Conservation (phyloP, 2,113 vertebrate species). For the Arvicanthis niloticus region DNA sequence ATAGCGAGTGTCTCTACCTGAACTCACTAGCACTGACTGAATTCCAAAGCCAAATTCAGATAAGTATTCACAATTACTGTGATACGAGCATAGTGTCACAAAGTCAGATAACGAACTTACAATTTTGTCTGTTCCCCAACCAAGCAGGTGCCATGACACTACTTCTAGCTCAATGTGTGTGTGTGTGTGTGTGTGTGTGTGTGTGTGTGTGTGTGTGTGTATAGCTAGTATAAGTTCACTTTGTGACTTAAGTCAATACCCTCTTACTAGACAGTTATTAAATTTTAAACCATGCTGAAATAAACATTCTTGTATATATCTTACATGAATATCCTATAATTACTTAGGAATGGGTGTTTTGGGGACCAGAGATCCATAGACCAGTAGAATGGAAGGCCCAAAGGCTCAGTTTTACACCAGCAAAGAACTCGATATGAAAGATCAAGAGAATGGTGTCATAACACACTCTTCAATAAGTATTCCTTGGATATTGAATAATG, state of each 20-base stretch:
- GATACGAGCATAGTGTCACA: conserved; percentile 20
- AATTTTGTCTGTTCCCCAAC: not conserved
- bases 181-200: too few relatives aligned
- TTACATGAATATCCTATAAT: not conserved
- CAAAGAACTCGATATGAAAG: conserved; percentile 9
- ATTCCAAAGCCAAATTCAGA: conserved; percentile 31
- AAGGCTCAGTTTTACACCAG: not conserved
- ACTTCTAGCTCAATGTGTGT: not conserved
- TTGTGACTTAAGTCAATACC: not conserved
- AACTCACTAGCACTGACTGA: not conserved
- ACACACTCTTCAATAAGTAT: conserved; percentile 7
- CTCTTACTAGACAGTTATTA: not conserved
- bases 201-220: not conserved
- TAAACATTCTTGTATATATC: not conserved
- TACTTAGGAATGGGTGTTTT: not conserved
- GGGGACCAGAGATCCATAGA: not conserved
- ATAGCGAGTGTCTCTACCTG: not conserved
- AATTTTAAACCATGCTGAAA: conserved; percentile 13
- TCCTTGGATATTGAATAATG: not conserved
- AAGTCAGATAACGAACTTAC: conserved; percentile 7
- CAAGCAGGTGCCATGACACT: not conserved
- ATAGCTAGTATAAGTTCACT: not conserved
- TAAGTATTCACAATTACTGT: not conserved
- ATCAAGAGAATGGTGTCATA: not conserved
- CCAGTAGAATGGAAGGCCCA: not conserved